Base-by-base conservation (phyloP, 2,113 vertebrate genomes). In the Sarotherodon lohbergeri region DNA sequence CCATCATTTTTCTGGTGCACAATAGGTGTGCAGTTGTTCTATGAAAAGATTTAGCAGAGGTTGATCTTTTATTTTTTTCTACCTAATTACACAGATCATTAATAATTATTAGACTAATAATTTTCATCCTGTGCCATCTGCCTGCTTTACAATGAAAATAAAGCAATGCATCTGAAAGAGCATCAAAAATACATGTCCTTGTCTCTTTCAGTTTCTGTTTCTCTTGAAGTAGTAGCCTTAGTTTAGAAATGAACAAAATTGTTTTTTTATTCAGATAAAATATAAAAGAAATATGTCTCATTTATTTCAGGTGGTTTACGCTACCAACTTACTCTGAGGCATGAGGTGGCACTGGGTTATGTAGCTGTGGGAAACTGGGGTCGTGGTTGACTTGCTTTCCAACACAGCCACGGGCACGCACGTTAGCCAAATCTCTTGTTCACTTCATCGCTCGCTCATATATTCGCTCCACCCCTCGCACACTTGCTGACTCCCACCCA, bases 51-150 rank as follows among this genome's bases (percentile, higher is more conserved):
- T 78, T 78, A 82, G 24, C 36, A 43, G 52, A 48, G 83, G 71
- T 59, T 34, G 39, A 29, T 82, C 5, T 2, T 63, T 59, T 52
- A 83, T 86, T 7, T 0, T 0, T 0, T 83, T 71, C 27, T 27
- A 36, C 80, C 19, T 73, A 84, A 90, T 92, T 91, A 73, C 79
- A 83, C 57, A 79, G 29, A 82, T 29, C 73, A 78, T 50, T 52
- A 34, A 78, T 78, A 52, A 52, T 50, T 78, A 78, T 52, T 52
- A 52, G 73, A 6, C 32, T 71, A 86, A 68, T 85, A 24, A 87
- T 91, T 88, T 80, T 63, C 50, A 56, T 22, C 54, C 76, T 56
- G 63, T 50, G 19, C 83, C 59, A 80, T 79, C 48, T 73, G 48
- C 76, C 76, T 88, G 32, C 46, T 39, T 61, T 88, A 80, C 63